Evolutionary conservation across 2,113 vertebrate genomes (phyloP).

Genomic region (Callionymus lyra): DNA sequence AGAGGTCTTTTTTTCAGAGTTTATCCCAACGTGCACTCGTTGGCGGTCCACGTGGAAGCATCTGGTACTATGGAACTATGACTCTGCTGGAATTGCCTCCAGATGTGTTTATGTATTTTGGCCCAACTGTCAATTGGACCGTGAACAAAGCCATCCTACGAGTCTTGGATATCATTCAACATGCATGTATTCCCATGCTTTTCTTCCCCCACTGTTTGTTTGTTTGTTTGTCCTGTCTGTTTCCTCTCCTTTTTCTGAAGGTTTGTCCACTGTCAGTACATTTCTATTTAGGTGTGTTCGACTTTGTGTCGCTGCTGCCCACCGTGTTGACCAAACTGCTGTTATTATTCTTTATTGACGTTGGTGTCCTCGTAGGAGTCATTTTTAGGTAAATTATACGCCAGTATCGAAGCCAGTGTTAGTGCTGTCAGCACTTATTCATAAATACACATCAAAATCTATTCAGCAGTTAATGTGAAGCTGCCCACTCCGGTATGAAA

Average conservation of each 20-base stretch:
- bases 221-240: constrained; percentile 2
- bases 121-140: constrained; percentile 21
- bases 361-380: constrained; percentile 51
- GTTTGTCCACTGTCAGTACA: neutral
- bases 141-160: constrained; percentile 4
- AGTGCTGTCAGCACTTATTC: constrained; percentile 46
- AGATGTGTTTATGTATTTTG: constrained; percentile 59
- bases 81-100: constrained; percentile 44
- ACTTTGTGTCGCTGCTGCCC: constrained; percentile 20
- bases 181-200: constrained; percentile 6
- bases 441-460: constrained; percentile 54
- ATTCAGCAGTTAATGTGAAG: constrained; percentile 38
- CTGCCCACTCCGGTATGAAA: constrained; percentile 22
- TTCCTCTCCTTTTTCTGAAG: neutral
- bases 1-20: too few species aligned
- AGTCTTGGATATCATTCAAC: constrained; percentile 18
- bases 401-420: constrained; percentile 45
- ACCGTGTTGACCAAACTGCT: constrained; percentile 56
- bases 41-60: constrained; percentile 49
- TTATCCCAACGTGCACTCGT: constrained; percentile 9
- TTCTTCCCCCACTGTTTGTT: constrained; percentile 7
- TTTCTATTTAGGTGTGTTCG: constrained; percentile 4
- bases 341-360: constrained; percentile 51
- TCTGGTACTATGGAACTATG: constrained; percentile 40
- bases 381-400: constrained; percentile 56